Evolutionary conservation across 2,888 invertebrate species (phyloP), one percentile per base, ranked within the genome.

Genomic region (Prosapia bicincta): DNA sequence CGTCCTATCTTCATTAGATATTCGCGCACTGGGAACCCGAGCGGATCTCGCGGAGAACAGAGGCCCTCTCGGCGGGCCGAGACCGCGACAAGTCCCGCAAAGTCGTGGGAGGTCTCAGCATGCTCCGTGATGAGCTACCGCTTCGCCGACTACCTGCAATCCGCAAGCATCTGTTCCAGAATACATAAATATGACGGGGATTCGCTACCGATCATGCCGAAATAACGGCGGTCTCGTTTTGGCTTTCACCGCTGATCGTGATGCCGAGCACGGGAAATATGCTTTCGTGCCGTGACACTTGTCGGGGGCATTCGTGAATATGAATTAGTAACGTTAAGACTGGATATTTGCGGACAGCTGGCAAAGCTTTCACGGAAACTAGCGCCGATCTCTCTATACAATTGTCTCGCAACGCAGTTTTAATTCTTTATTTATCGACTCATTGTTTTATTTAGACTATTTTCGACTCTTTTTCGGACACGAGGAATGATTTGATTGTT

Each of bases 261-360:
- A 54, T 54, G n/a, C 20, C 20, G 3, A 20, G 13, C 20, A 2
- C 20, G 20, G 3, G 54, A 20, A 54, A 54, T 54, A 54, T 54
- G 54, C 20, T 54, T 54, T 54, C 54, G 54, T 54, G 54, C 54
- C 1, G n/a, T n/a, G n/a, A 20, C 0, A 20, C 1, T 3, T 54
- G 6, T 5, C 54, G n/a, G 54, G 3, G 54, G 20, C 54, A 54
- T 54, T 13, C 20, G 20, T 54, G 54, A 54, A 54, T 54, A 13
- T 54, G 54, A 54, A 54, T 54, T 54, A 54, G 54, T 54, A 54
- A 54, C n/a, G n/a, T n/a, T n/a, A n/a, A n/a, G n/a, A n/a, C n/a
- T n/a, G n/a, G n/a, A n/a, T 30, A 30, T 9, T 30, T 30, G 30
- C 30, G 30, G 30, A 30, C 6, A 5, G 30, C 6, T 5, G 20